phyloP scores from a whole-genome alignment of 2,888 invertebrate genomes.

The Drosophila diplacantha region DNA sequence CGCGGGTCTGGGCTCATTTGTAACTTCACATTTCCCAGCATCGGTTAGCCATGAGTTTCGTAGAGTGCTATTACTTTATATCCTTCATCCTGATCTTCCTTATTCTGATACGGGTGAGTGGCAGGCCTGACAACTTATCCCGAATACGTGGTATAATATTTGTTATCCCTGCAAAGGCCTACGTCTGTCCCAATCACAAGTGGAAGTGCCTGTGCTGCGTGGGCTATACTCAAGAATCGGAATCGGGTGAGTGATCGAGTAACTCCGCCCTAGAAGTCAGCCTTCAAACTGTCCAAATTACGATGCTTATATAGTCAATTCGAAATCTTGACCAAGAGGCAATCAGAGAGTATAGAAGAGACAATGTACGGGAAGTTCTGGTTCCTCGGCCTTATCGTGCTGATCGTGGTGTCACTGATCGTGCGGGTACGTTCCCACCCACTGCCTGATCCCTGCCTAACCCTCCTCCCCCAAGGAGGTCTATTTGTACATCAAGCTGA shows the following conservation, averaged over 20 bases:
- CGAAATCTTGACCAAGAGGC: not conserved
- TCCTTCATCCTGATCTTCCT: constrained; percentile 55
- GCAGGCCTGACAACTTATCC: no score
- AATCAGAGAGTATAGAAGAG: not conserved
- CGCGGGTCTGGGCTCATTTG: constrained; percentile 32
- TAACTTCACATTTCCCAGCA: constrained; percentile 29
- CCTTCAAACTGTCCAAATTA: not conserved
- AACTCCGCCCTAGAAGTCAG: constrained; percentile 15
- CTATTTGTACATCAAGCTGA: constrained; percentile 55
- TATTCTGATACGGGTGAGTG: constrained; percentile 57
- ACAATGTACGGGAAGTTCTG: constrained; percentile 57
- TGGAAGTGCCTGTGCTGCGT: constrained; percentile 42
- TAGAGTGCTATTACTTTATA: constrained; percentile 55
- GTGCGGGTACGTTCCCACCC: constrained; percentile 50
- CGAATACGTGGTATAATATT: no score
- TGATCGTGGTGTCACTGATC: constrained; percentile 45
- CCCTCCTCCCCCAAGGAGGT: constrained; percentile 45
- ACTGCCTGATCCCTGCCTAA: not conserved
- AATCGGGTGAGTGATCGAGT: constrained; percentile 52
- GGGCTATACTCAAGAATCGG: constrained; percentile 11
- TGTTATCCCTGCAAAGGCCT: constrained; percentile 34
- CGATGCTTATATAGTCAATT: constrained; percentile 3
- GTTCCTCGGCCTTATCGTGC: constrained; percentile 55
- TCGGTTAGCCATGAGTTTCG: constrained; percentile 44
- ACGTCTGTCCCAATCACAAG: constrained; percentile 51